Evolutionary conservation across 1,140 invertebrate genomes (phyloP), one percentile per base, ranked within the genome.

Genomic region (Zaprionus davidi): DNA sequence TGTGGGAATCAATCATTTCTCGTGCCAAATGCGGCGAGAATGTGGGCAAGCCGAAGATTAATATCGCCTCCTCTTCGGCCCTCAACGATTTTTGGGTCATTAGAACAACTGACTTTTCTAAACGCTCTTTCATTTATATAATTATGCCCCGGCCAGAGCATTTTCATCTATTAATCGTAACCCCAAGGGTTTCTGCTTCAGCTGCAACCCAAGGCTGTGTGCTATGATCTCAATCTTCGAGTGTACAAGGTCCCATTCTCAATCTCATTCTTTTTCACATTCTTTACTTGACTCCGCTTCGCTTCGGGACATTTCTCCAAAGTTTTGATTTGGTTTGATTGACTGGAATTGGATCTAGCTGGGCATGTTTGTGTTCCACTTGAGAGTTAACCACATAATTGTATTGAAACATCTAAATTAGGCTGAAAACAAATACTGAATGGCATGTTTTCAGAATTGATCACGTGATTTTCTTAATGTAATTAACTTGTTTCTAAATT

Each of bases 111-210:
- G 65, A 78, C 46, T 81, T 87, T 70, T 75, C 71, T 80, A 87
- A 87, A 88, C 68, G 74, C 62, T 75, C 36, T 78, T 84, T 76
- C 80, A 87, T 87, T 83, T 70, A 76, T 87, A 84, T 83, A 87
- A 87, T 84, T 88, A 84, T 79, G 66, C 44, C 55, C 57, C 44
- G 53, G 41, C 64, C 46, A 41, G 69, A 60, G 51, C 65, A 66
- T 76, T 69, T 78, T 74, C 53, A 71, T 53, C 57, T 62, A 53
- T 63, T 41, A 73, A 68, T 60, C 63, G 51, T 22, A 83, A 46
- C 55, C 49, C 31, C 28, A 46, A 57, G 11, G 46, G 24, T 13
- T 22, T 31, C 34, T 5, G 24, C 41, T 17, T 41, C 38, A 79
- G 65, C 57, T 81, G 75, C 66, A 78, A 76, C 76, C 60, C 26